A percentile compares a stretch with the other conserved stretches of the same genome.
These are phyloP conservation scores for Steinernema scapterisci DNA, from an alignment of 2,888 invertebrate genomes.

Conservation along the genomic window DNA sequence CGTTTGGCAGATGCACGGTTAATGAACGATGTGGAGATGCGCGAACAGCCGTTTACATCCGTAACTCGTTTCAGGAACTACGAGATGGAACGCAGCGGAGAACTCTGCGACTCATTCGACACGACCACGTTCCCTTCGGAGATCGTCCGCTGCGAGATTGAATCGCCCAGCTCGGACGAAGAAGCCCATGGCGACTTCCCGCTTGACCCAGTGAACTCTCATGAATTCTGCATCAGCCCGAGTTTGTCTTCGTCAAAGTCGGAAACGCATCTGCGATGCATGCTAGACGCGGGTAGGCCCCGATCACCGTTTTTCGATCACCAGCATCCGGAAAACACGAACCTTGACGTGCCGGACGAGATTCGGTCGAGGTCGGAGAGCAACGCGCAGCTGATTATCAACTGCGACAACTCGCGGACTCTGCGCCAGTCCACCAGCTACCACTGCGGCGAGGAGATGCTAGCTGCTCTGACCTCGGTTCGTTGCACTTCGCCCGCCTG, in stretches of 20 bases:
- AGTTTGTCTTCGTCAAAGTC: constrained; percentile 27
- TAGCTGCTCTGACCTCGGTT: neutral
- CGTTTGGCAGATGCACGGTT: neutral
- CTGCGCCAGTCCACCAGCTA: constrained; percentile 17
- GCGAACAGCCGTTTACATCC: neutral
- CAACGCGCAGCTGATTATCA: constrained; percentile 25
- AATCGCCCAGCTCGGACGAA: constrained; percentile 27
- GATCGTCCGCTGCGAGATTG: constrained; percentile 23
- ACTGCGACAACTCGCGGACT: neutral
- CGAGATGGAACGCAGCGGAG: constrained; percentile 1
- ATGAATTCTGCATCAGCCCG: neutral
- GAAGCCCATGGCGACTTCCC: constrained; percentile 24
- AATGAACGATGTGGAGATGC: neutral
- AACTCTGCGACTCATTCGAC: constrained; percentile 22
- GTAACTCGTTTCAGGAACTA: neutral
- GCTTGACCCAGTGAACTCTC: constrained; percentile 1
- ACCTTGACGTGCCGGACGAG: constrained; percentile 23
- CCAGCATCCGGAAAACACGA: constrained; percentile 25
- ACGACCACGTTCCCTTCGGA: constrained; percentile 14
- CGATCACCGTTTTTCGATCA: constrained; percentile 18
- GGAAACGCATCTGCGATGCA: constrained; percentile 29
- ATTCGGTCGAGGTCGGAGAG: constrained; percentile 21
- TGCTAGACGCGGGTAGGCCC: constrained; percentile 17
- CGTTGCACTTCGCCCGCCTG: constrained; percentile 20
- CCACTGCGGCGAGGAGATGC: constrained; percentile 24